phyloP scores from a whole-genome alignment of 2,888 invertebrate species.

The Folsomia candida region DNA sequence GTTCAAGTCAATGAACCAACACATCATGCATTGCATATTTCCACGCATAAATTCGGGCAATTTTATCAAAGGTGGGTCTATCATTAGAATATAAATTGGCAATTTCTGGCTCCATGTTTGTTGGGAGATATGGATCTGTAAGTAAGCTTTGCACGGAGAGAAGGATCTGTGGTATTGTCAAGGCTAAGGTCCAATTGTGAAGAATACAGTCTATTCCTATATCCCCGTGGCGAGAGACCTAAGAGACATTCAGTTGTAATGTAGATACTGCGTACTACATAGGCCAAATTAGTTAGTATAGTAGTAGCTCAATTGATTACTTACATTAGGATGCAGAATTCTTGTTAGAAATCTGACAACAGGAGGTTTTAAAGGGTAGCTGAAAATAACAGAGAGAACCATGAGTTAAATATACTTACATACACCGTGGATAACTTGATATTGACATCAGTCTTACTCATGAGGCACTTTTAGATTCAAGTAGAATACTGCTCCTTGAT shows the following conservation, averaged over 20 bases:
- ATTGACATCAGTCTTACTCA: constrained; percentile 58
- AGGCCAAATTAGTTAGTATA: no score
- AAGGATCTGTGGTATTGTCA: constrained; percentile 84
- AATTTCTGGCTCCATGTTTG: constrained; percentile 85
- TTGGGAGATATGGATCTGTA: constrained; percentile 78
- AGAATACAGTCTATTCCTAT: constrained; percentile 93
- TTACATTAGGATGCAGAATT: constrained; percentile 88
- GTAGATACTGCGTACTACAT: no score
- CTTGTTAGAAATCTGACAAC: constrained; percentile 87
- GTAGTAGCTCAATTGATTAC: background rate
- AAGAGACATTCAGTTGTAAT: background rate
- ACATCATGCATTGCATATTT: constrained; percentile 81
- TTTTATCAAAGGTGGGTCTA: constrained; percentile 70
- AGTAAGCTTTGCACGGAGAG: constrained; percentile 83
- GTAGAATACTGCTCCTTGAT: constrained; percentile 90
- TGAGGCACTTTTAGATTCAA: constrained; percentile 85
- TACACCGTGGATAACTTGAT: no score
- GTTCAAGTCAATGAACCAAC: constrained; percentile 52
- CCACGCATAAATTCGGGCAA: constrained; percentile 86
- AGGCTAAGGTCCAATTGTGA: constrained; percentile 92
- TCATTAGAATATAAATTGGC: constrained; percentile 75
- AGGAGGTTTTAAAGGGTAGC: constrained; percentile 89
- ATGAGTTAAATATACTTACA: background rate
- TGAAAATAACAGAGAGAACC: constrained; percentile 50
- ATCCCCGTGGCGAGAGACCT: constrained; percentile 79